Conservation (phyloP, 2,113 vertebrate species). For the Xenopus laevis region DNA sequence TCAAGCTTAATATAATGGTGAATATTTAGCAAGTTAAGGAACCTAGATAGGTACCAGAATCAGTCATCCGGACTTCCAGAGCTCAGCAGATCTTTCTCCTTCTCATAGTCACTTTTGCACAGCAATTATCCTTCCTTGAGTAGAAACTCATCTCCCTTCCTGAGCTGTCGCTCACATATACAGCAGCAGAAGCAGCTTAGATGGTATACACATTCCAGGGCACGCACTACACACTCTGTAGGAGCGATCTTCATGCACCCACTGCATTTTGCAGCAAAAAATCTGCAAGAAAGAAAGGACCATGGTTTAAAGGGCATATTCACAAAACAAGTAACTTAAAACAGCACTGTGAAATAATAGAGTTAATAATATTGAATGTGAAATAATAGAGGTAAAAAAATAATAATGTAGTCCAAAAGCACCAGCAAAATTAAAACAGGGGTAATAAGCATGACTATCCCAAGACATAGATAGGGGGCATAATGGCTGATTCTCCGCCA, state of each 20-base stretch:
- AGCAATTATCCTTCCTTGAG: constrained; percentile 97
- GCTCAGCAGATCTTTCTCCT: constrained; percentile 95
- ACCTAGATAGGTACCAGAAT: constrained; percentile 73
- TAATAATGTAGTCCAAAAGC: too few relatives aligned
- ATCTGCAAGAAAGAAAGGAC: constrained; percentile 60
- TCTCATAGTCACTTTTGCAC: constrained; percentile 96
- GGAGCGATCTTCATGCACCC: constrained; percentile 97
- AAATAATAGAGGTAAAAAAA: too few relatives aligned
- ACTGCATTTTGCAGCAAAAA: constrained; percentile 95
- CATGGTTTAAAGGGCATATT: not conserved
- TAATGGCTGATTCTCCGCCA: too few relatives aligned
- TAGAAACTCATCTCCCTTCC: constrained; percentile 96
- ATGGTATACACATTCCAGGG: constrained; percentile 95
- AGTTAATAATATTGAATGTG: too few relatives aligned
- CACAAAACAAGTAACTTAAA: too few relatives aligned
- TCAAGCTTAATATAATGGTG: too few relatives aligned
- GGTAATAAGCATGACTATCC: too few relatives aligned
- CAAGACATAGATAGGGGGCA: too few relatives aligned
- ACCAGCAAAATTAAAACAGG: too few relatives aligned
- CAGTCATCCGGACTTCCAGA: constrained; percentile 93
- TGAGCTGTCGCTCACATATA: constrained; percentile 90
- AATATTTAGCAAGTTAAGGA: not conserved
- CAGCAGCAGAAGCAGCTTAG: constrained; percentile 98
- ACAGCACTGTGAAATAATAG: too few relatives aligned
- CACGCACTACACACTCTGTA: constrained; percentile 96